phyloP scores from a whole-genome alignment of 2,888 invertebrate genomes.

The Saturnia pavonia region DNA sequence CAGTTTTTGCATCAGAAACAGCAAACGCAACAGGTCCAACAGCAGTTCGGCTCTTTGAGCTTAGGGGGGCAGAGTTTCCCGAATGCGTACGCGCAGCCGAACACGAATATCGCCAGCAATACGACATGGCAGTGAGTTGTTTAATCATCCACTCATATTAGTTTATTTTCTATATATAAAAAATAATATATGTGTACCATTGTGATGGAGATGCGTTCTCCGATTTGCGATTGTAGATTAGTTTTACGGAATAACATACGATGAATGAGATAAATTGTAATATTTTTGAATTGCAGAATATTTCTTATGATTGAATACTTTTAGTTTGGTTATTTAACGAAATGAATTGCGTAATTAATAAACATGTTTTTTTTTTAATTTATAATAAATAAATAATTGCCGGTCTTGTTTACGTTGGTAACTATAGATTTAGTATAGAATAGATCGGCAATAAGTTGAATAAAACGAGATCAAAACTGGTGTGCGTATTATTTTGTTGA shows the following conservation, averaged over 20 bases:
- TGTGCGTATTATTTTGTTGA: no score
- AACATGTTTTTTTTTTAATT: no score
- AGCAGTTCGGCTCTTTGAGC: conserved; percentile 68
- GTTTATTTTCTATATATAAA: conserved; percentile 31
- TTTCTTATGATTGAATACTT: background rate
- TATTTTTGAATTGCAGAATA: background rate
- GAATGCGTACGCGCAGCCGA: conserved; percentile 64
- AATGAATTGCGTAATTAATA: background rate
- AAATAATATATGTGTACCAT: conserved; percentile 30
- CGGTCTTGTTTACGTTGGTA: no score
- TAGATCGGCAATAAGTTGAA: no score
- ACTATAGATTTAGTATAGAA: no score
- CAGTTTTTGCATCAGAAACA: conserved; percentile 52
- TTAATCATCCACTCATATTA: conserved; percentile 16
- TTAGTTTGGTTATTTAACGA: background rate
- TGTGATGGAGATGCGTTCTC: conserved; percentile 23
- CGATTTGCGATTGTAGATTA: conserved; percentile 20
- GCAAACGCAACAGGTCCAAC: conserved; percentile 51
- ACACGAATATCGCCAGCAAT: conserved; percentile 70
- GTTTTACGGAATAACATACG: background rate
- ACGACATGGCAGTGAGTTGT: conserved; percentile 66
- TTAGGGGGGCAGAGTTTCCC: conserved; percentile 71
- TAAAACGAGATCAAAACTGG: no score
- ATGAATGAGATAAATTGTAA: background rate
- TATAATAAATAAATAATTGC: background rate